Conservation (phyloP, 2,113 vertebrate species). For the Coptodon bakossiorum region DNA sequence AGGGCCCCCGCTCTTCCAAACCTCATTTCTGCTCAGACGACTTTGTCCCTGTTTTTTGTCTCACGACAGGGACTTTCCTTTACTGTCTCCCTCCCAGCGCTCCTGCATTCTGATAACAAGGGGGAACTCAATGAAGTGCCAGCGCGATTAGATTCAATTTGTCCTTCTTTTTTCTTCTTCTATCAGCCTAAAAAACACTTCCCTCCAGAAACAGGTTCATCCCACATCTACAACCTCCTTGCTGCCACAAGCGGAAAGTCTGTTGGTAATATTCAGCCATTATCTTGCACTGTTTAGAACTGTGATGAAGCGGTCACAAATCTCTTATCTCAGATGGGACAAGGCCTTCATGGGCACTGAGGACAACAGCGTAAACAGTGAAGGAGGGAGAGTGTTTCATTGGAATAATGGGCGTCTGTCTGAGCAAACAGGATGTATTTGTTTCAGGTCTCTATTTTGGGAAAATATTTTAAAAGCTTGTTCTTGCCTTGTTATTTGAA, state of each 20-base stretch:
- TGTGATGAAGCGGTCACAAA: conserved; percentile 14
- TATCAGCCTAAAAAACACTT: conserved; percentile 60
- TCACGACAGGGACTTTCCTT: conserved; percentile 8
- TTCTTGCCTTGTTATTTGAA: background rate
- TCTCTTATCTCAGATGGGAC: conserved; percentile 17
- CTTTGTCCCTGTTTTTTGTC: conserved; percentile 48
- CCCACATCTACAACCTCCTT: conserved; percentile 42
- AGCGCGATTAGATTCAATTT: conserved; percentile 53
- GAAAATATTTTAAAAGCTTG: background rate
- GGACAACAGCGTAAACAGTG: background rate
- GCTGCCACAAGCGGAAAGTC: background rate
- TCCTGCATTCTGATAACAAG: conserved; percentile 42
- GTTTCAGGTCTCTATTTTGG: background rate
- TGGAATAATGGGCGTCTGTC: background rate
- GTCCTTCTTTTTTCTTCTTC: conserved; percentile 38
- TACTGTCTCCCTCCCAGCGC: background rate
- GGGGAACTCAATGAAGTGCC: conserved; percentile 54
- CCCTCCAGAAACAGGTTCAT: conserved; percentile 44
- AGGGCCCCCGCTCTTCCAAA: conserved; percentile 6
- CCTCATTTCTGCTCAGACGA: background rate
- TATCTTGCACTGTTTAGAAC: conserved; percentile 1
- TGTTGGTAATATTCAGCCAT: background rate
- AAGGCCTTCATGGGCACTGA: background rate
- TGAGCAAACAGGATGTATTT: background rate
- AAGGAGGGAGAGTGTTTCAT: background rate